Evolutionary conservation across 2,888 invertebrate genomes (phyloP).

Genomic region (Drosophila kuntzei): DNA sequence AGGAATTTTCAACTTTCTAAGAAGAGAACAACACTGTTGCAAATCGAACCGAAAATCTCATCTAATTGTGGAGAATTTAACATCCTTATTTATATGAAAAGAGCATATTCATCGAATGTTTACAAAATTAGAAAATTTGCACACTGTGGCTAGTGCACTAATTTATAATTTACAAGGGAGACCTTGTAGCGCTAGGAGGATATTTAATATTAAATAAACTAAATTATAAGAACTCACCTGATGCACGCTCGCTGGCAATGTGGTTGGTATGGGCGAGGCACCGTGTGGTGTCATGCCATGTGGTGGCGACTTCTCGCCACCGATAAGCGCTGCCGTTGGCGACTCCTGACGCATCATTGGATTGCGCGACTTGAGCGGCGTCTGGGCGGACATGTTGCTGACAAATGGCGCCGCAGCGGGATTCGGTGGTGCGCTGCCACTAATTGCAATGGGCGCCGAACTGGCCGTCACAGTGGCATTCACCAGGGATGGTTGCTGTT

Average conservation of each 20-base stretch:
- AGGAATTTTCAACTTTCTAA: too few species aligned
- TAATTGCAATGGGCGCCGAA: slow-evolving; percentile 71
- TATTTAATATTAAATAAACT: too few species aligned
- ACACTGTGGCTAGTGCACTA: too few species aligned
- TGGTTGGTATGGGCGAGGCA: slow-evolving; percentile 85
- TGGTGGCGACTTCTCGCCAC: slow-evolving; percentile 86
- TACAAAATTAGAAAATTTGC: too few species aligned
- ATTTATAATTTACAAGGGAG: too few species aligned
- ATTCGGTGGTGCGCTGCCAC: slow-evolving; percentile 65
- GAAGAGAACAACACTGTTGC: too few species aligned
- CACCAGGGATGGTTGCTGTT: slow-evolving; percentile 59
- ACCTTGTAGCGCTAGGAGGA: too few species aligned
- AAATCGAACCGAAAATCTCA: too few species aligned
- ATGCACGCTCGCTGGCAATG: slow-evolving; percentile 84
- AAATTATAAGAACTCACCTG: slow-evolving; percentile 83
- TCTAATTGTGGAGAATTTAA: too few species aligned
- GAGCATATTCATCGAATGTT: too few species aligned
- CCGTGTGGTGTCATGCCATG: slow-evolving; percentile 86
- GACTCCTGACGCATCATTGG: slow-evolving; percentile 82
- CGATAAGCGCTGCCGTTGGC: slow-evolving; percentile 79
- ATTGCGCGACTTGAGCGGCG: slow-evolving; percentile 81
- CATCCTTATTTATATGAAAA: not conserved
- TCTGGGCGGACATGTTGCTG: slow-evolving; percentile 79
- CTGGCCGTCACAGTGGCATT: slow-evolving; percentile 55
- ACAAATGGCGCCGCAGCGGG: slow-evolving; percentile 79